Evolutionary conservation across 1,140 invertebrate genomes (phyloP), one percentile per base, ranked within the genome.

Genomic region (Araneus ventricosus): DNA sequence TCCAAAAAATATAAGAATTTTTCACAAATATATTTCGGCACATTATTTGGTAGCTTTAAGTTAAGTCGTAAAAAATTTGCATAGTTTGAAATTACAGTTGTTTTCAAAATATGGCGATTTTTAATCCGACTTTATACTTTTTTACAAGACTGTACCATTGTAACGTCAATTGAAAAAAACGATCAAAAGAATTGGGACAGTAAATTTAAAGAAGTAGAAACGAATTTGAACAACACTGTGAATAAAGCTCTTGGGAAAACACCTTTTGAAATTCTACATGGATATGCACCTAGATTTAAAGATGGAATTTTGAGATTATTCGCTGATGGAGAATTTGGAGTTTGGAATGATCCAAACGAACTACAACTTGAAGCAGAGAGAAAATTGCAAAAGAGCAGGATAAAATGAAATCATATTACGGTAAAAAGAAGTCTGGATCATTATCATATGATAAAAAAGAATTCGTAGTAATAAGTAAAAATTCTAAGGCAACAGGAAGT

Each of bases 291-390:
- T n/a, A n/a, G 79, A 41, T 91, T 39, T 45, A 84, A 63, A 14
- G 90, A 91, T 84, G 79, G 57, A 61, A 82, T 84, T 84, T 27
- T 67, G 27, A 91, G 22, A 27, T n/a, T 41, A 52, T 30, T 61
- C 24, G 79, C 79, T 41, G 61, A 57, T 57, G 90, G 84, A 37
- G 80, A 91, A 39, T 14, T 3, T 41, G 75, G 63, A 27, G 22
- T 39, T n/a, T 91, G 20, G 79, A 85, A 61, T 41, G 52, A 91
- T 24, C 52, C 90, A 20, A 30, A 4, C 27, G 84, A 61, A 39
- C 6, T 88, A 39, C 57, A 27, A 63, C 30, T 22, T 1, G 37
- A 61, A 63, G 30, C 2, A 41, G 6, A 91, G 2, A 27, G 59
- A 90, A 24, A 61, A 57, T 90, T 0, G 10, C 37, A 89, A 41